phyloP scores from a whole-genome alignment of 2,113 vertebrate genomes.

The Brachyhypopomus gauderio region DNA sequence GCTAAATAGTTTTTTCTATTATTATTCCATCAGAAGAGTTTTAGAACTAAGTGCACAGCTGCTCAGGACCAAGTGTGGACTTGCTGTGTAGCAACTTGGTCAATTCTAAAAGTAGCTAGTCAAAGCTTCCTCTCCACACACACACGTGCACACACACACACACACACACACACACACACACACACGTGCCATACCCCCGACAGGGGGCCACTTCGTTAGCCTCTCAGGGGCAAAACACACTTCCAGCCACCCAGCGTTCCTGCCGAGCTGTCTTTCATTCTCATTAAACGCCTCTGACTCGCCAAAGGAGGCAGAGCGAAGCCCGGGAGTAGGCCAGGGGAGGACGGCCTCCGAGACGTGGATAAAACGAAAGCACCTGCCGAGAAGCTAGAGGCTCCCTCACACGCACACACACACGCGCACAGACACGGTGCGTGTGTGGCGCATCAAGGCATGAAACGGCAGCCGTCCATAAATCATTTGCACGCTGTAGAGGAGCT shows the following conservation, averaged over 20 bases:
- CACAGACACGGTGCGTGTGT: slow-evolving; percentile 13
- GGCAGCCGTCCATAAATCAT: slow-evolving; percentile 52
- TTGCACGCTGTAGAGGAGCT: slow-evolving; percentile 49
- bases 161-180: slow-evolving; percentile 30
- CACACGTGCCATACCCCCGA: slow-evolving; percentile 51
- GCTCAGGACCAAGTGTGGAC: slow-evolving; percentile 15
- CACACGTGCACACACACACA: not conserved
- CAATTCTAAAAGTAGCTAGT: slow-evolving; percentile 31
- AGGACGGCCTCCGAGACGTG: slow-evolving; percentile 45
- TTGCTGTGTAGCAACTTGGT: slow-evolving; percentile 38
- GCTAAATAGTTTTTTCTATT: not conserved
- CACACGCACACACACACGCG: slow-evolving; percentile 40
- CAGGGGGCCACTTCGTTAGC: slow-evolving; percentile 64
- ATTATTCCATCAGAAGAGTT: not conserved
- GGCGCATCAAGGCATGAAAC: slow-evolving; percentile 33
- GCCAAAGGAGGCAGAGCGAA: slow-evolving; percentile 45
- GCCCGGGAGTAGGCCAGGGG: slow-evolving; percentile 36
- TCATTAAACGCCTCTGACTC: slow-evolving; percentile 70
- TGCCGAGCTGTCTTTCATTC: slow-evolving; percentile 57
- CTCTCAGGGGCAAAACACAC: slow-evolving; percentile 58
- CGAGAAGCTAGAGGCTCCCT: slow-evolving; percentile 64
- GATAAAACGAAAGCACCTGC: slow-evolving; percentile 78
- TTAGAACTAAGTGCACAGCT: slow-evolving; percentile 11
- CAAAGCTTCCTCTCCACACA: slow-evolving; percentile 11
- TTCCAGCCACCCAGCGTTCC: slow-evolving; percentile 46